Conservation (phyloP, 2,888 invertebrate species). For the Rhagonycha lutea region DNA sequence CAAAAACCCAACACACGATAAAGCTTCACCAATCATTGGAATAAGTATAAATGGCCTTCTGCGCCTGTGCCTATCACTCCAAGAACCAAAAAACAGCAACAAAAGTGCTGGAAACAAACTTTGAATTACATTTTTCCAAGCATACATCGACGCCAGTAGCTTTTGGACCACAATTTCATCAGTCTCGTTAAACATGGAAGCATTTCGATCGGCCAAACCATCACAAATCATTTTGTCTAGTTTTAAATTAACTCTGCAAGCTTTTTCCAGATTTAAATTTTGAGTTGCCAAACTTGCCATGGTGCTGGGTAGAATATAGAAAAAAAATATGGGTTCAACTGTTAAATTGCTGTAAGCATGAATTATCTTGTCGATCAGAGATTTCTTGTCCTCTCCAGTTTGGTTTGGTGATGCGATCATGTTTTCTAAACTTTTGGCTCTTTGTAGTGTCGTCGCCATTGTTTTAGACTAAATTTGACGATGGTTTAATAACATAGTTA, state of each 20-base stretch:
- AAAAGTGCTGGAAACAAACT: slow-evolving; percentile 76
- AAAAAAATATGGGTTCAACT: slow-evolving; percentile 67
- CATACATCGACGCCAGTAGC: slow-evolving; percentile 74
- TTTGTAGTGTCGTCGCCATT: slow-evolving; percentile 48
- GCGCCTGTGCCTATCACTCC: slow-evolving; percentile 67
- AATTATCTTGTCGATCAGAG: background rate
- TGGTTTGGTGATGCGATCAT: slow-evolving; percentile 50
- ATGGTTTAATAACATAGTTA: background rate
- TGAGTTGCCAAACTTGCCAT: slow-evolving; percentile 53
- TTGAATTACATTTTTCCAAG: slow-evolving; percentile 81
- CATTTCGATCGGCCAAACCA: slow-evolving; percentile 41
- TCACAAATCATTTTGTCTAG: slow-evolving; percentile 54
- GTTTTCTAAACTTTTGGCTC: slow-evolving; percentile 45
- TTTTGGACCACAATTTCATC: slow-evolving; percentile 60
- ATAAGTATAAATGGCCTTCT: slow-evolving; percentile 77
- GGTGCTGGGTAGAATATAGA: slow-evolving; percentile 62
- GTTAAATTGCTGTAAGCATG: slow-evolving; percentile 57
- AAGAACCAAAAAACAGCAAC: slow-evolving; percentile 77
- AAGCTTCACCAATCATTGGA: slow-evolving; percentile 75
- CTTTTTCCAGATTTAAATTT: slow-evolving; percentile 61
- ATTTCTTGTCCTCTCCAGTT: slow-evolving; percentile 44
- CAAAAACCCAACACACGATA: slow-evolving; percentile 56
- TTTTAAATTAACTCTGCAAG: slow-evolving; percentile 58
- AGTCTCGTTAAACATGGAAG: slow-evolving; percentile 34
- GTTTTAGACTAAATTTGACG: background rate